Percentiles rank a stretch among this genome's conserved stretches.
Evolutionary conservation across 2,797 vertebrate genomes (phyloP).

Genomic region (Brachyalestes nurse): DNA sequence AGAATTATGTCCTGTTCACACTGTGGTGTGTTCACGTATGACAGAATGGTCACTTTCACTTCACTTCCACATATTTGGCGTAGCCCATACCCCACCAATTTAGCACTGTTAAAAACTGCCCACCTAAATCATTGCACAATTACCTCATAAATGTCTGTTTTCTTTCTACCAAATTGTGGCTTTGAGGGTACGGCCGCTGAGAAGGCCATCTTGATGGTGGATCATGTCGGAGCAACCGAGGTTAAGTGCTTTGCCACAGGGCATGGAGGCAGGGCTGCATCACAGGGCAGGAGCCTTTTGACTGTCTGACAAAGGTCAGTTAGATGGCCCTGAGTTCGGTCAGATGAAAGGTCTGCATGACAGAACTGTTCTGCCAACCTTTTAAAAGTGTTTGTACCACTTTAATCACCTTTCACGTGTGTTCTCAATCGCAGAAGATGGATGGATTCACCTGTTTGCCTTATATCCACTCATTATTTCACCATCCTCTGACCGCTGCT

Average conservation of each 20-base stretch:
- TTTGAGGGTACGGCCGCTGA: background rate
- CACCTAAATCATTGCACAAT: no score
- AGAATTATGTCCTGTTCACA: no score
- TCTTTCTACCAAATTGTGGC: background rate
- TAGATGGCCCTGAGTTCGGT: background rate
- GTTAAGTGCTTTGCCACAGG: constrained; percentile 40
- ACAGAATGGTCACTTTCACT: no score
- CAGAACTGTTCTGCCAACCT: background rate
- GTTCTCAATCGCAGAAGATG: background rate
- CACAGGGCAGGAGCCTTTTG: constrained; percentile 14
- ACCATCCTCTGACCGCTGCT: background rate
- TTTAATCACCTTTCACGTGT: background rate
- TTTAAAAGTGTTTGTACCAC: constrained; percentile 9
- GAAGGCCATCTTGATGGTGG: background rate
- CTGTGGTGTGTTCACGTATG: no score
- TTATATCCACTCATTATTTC: background rate
- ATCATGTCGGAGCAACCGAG: constrained; percentile 1
- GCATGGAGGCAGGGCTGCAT: background rate
- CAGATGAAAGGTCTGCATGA: background rate
- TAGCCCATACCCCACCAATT: no score
- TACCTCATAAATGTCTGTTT: background rate
- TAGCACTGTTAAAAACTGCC: no score
- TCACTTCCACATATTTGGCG: no score
- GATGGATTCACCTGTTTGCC: background rate
- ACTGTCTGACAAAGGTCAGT: background rate